phyloP scores from a whole-genome alignment of 2,888 invertebrate genomes.

The Acleris cristana region DNA sequence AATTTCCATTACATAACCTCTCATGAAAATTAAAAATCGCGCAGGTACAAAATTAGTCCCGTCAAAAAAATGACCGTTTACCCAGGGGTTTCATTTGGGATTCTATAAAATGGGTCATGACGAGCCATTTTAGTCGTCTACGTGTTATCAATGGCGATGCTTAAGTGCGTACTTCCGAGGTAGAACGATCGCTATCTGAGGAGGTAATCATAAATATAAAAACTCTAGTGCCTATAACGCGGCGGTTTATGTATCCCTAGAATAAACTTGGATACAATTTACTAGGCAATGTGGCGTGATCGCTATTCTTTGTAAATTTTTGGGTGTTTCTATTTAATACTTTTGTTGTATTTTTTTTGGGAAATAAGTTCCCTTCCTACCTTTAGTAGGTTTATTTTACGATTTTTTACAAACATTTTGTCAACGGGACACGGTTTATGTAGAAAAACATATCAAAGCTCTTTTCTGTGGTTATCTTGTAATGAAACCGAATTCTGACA shows the following conservation, averaged over 20 bases:
- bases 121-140: conserved; percentile 52
- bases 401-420: no score
- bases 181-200: conserved; percentile 52
- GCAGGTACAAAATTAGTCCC: conserved; percentile 16
- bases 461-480: no score
- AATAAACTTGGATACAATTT: conserved; percentile 56
- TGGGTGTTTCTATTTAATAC: no score
- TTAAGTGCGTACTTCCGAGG: conserved; percentile 36
- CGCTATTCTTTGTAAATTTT: conserved; percentile 7
- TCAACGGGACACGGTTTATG: no score
- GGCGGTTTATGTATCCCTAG: conserved; percentile 56
- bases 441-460: no score
- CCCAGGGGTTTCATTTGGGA: conserved; percentile 48
- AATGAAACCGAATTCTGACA: no score
- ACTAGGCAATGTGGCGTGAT: conserved; percentile 44
- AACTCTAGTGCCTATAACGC: conserved; percentile 53
- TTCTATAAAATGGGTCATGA: conserved; percentile 56
- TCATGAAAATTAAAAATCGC: conserved; percentile 6
- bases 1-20: conserved; percentile 5
- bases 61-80: conserved; percentile 24
- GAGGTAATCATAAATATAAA: conserved; percentile 71
- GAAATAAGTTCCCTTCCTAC: no score
- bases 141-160: conserved; percentile 60
- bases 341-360: conserved; percentile 3
- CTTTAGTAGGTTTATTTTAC: no score